phyloP scores from a whole-genome alignment of 2,113 vertebrate species.

The Poeciliopsis turrubarensis region DNA sequence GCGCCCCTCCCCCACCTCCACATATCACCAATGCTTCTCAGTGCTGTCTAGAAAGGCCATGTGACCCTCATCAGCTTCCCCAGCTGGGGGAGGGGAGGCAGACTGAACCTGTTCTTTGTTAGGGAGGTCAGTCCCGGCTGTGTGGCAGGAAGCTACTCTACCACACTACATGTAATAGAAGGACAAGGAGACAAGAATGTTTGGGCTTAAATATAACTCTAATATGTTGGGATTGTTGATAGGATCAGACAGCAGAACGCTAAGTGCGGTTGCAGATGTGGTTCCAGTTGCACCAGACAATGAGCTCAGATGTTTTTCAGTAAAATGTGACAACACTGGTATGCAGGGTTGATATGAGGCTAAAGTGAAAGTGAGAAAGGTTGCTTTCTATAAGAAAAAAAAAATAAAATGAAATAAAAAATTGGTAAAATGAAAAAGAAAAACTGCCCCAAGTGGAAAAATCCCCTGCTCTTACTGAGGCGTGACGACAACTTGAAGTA shows the following conservation, averaged over 20 bases:
- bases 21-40: slow-evolving; percentile 79
- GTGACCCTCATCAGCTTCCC: slow-evolving; percentile 85
- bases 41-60: slow-evolving; percentile 86
- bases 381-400: slow-evolving; percentile 6
- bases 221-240: not conserved
- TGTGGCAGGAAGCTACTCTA: slow-evolving; percentile 75
- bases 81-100: slow-evolving; percentile 79
- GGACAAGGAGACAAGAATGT: slow-evolving; percentile 40
- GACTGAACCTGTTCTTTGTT: slow-evolving; percentile 89
- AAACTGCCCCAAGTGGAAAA: slow-evolving; percentile 4
- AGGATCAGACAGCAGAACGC: not conserved
- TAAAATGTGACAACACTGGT: slow-evolving; percentile 8
- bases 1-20: slow-evolving; percentile 66
- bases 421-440: not conserved
- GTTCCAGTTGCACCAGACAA: slow-evolving; percentile 17
- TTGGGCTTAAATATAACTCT: slow-evolving; percentile 1
- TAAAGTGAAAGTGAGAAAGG: not conserved
- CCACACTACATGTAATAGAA: slow-evolving; percentile 79
- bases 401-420: too few species aligned
- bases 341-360: not conserved
- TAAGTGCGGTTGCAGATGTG: slow-evolving; percentile 7
- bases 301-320: slow-evolving; percentile 24
- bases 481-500: not conserved
- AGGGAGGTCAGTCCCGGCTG: slow-evolving; percentile 85
- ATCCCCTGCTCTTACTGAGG: not conserved